Evolutionary conservation across 92 coral and sea anemone species (phyloP).

Genomic region (Phenganax stokvisi): DNA sequence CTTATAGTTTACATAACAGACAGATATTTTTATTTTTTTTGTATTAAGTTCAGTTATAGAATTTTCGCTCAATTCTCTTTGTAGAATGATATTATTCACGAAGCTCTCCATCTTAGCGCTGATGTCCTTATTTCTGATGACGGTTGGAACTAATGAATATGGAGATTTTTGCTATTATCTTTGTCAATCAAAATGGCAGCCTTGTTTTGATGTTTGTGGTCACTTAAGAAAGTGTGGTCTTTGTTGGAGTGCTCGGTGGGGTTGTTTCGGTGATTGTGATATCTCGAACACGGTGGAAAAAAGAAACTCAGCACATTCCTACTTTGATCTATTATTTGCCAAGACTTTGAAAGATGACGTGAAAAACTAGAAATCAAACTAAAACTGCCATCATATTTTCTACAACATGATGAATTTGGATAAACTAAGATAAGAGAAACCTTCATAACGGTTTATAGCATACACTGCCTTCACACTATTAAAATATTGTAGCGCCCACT

Average conservation of each 20-base stretch:
- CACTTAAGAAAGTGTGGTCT: background rate
- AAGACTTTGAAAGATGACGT: background rate
- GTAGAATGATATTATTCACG: conserved; percentile 1
- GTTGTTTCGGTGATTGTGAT: background rate
- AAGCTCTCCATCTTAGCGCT: background rate
- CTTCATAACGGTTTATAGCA: too few relatives aligned
- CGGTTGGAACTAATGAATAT: background rate
- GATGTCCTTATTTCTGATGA: background rate
- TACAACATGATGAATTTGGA: too few relatives aligned
- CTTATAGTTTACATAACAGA: too few relatives aligned
- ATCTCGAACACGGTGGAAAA: background rate
- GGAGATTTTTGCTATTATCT: background rate
- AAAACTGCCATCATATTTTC: background rate
- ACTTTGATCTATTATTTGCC: background rate
- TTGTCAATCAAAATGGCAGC: background rate
- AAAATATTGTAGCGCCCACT: too few relatives aligned
- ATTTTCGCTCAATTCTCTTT: background rate
- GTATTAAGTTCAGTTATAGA: too few relatives aligned
- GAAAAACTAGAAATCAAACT: background rate
- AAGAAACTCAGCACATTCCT: background rate
- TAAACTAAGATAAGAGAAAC: too few relatives aligned
- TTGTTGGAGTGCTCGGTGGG: background rate
- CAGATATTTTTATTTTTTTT: too few relatives aligned
- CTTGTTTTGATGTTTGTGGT: background rate
- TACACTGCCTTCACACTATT: too few relatives aligned